Evolutionary conservation across 2,888 invertebrate species (phyloP).

Genomic region (Lasioglossum vierecki): DNA sequence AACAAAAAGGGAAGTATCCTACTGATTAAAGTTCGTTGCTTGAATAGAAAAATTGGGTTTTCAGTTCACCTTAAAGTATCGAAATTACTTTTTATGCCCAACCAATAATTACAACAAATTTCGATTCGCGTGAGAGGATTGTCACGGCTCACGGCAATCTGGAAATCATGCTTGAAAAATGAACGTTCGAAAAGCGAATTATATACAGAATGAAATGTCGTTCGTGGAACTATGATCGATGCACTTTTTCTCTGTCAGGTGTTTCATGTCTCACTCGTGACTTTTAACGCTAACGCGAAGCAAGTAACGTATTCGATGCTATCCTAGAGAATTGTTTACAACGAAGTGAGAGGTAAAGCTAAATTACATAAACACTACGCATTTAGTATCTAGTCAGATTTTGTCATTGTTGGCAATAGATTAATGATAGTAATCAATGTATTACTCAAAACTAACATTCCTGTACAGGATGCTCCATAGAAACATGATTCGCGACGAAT

Average conservation of each 20-base stretch:
- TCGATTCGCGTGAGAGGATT: conserved; percentile 6
- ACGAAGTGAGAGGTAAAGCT: conserved; percentile 57
- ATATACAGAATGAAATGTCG: conserved; percentile 60
- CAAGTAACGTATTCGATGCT: conserved; percentile 40
- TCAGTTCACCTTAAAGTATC: too few species aligned
- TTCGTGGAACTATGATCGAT: conserved; percentile 33
- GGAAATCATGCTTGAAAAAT: conserved; percentile 34
- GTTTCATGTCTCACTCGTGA: conserved; percentile 32
- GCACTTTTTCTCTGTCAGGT: conserved; percentile 18
- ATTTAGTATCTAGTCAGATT: conserved; percentile 59
- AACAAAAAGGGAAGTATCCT: too few species aligned
- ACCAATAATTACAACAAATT: conserved; percentile 23
- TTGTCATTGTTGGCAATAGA: conserved; percentile 60
- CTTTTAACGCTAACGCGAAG: conserved; percentile 42
- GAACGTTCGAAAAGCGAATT: conserved; percentile 44
- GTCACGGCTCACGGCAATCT: conserved; percentile 7
- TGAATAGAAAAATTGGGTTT: too few species aligned
- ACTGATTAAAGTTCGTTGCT: too few species aligned
- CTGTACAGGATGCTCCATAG: conserved; percentile 63
- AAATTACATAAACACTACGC: conserved; percentile 54
- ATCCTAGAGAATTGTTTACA: conserved; percentile 56
- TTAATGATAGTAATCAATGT: conserved; percentile 57
- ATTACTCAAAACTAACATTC: conserved; percentile 56
- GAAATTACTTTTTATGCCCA: too few species aligned
- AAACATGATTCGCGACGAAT: conserved; percentile 22